Evolutionary conservation across 2,113 vertebrate species (phyloP).

Genomic region (Alligator mississippiensis): DNA sequence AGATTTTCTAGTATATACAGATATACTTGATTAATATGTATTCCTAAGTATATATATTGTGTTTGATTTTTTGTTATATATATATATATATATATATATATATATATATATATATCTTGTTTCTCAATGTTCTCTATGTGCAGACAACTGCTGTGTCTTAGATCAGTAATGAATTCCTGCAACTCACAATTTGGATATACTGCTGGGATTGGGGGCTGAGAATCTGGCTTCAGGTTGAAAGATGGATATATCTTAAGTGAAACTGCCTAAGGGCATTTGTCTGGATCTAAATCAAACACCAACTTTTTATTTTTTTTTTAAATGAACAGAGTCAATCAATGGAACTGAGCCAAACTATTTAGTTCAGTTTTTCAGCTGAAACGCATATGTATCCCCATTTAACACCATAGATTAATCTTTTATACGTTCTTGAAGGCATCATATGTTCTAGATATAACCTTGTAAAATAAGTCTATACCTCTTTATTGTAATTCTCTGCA

Average conservation of each 20-base stretch:
- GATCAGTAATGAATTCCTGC: slow-evolving; percentile 11
- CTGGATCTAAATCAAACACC: not conserved
- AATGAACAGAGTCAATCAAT: not conserved
- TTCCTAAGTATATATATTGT: too few species aligned
- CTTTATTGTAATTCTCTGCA: not conserved
- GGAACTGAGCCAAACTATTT: not conserved
- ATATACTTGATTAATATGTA: too few species aligned
- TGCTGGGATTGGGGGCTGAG: not conserved
- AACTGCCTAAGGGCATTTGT: not conserved
- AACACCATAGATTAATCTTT: not conserved
- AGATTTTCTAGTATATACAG: too few species aligned
- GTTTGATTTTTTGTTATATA: not conserved
- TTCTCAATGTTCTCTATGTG: not conserved
- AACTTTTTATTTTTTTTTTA: accelerated
- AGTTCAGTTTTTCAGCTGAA: not conserved
- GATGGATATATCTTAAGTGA: not conserved
- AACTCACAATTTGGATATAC: not conserved
- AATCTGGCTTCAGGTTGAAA: not conserved
- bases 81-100: not conserved
- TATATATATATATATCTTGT: not conserved
- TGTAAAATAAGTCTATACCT: not conserved
- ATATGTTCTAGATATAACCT: not conserved
- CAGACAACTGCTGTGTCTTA: not conserved
- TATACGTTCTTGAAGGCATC: not conserved
- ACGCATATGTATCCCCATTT: not conserved